These are phyloP conservation scores for Drosophila histrio DNA, from an alignment of 2,888 invertebrate genomes.

Conservation along the genomic window DNA sequence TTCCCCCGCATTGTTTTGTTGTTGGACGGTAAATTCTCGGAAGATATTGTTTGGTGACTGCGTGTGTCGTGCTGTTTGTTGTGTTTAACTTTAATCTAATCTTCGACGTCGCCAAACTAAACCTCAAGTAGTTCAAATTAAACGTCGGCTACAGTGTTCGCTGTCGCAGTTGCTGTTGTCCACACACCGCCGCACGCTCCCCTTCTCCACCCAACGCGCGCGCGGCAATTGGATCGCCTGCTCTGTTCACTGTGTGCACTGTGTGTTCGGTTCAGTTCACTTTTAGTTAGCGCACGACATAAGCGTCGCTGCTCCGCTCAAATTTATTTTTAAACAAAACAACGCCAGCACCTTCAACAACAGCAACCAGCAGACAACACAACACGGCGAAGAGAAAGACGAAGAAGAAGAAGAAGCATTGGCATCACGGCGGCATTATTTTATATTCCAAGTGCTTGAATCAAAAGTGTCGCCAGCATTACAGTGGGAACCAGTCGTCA, in stretches of 20 bases:
- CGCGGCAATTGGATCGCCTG: conserved; percentile 28
- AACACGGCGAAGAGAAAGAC: neutral
- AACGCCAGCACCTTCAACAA: conserved; percentile 5
- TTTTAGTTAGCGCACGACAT: conserved; percentile 52
- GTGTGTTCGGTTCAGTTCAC: conserved; percentile 45
- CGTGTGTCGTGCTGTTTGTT: conserved; percentile 23
- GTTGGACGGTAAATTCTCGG: conserved; percentile 15
- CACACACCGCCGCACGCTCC: neutral
- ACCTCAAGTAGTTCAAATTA: conserved; percentile 44
- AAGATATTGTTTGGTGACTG: conserved; percentile 42
- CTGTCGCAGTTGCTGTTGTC: conserved; percentile 12
- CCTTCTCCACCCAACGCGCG: conserved; percentile 6
- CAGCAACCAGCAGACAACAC: neutral
- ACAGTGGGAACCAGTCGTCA: conserved; percentile 7
- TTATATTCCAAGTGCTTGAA: conserved; percentile 27
- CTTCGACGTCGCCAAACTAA: conserved; percentile 37
- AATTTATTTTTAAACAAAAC: conserved; percentile 66
- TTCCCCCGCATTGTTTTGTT: conserved; percentile 38
- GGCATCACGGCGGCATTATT: conserved; percentile 17
- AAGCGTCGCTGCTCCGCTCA: conserved; percentile 57
- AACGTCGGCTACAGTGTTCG: conserved; percentile 18
- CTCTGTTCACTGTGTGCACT: conserved; percentile 23
- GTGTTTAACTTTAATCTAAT: conserved; percentile 53
- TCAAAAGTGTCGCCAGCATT: neutral
- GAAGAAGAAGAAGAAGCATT: conserved; percentile 4